Percentiles rank a stretch among this genome's conserved stretches.
Evolutionary conservation across 2,888 invertebrate species (phyloP).

Genomic region (Ochropleura leucogaster): DNA sequence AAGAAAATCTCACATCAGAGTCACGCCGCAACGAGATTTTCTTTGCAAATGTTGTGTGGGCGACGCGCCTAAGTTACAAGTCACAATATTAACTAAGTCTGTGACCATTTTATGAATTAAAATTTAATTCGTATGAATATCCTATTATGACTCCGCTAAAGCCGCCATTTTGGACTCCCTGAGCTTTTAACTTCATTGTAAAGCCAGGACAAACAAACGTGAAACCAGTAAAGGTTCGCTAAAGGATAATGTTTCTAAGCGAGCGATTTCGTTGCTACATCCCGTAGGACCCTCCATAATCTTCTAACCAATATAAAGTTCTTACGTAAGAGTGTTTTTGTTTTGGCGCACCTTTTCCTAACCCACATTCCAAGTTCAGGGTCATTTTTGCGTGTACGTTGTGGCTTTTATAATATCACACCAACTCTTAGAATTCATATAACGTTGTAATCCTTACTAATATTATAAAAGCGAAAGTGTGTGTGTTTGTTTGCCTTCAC

Average conservation of each 20-base stretch:
- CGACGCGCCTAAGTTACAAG: too few relatives aligned
- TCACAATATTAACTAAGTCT: too few relatives aligned
- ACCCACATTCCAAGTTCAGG: slow-evolving; percentile 4
- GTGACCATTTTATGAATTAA: too few relatives aligned
- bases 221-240: slow-evolving; percentile 7
- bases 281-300: slow-evolving; percentile 17
- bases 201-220: slow-evolving; percentile 1
- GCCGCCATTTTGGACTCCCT: too few relatives aligned
- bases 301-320: slow-evolving; percentile 13
- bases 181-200: slow-evolving; percentile 1
- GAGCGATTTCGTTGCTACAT: slow-evolving; percentile 24
- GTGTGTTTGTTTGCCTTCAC: too few relatives aligned
- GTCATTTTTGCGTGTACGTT: background rate
- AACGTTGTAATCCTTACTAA: background rate
- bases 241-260: slow-evolving; percentile 46
- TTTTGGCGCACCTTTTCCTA: slow-evolving; percentile 24
- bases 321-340: slow-evolving; percentile 35
- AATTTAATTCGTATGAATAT: too few relatives aligned
- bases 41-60: too few relatives aligned
- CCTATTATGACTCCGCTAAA: too few relatives aligned
- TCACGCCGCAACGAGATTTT: too few relatives aligned
- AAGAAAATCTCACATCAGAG: too few relatives aligned
- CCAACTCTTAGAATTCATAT: background rate
- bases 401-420: background rate
- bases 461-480: too few relatives aligned